Conservation (phyloP, 2,797 vertebrate species). For the Diceros bicornis region DNA sequence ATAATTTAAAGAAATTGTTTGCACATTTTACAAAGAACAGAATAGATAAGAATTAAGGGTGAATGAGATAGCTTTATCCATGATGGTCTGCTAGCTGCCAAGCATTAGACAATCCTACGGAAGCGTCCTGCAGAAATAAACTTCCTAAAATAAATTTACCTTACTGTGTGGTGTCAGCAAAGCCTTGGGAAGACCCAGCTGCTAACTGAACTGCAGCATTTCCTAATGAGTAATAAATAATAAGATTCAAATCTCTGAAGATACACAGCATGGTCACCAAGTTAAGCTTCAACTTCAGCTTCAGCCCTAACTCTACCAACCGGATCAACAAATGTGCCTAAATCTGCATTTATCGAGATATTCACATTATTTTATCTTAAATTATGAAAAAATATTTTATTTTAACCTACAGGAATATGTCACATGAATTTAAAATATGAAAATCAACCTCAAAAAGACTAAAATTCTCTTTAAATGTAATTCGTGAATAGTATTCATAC, state of each 20-base stretch:
- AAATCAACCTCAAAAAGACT: neutral
- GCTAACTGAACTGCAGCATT: neutral
- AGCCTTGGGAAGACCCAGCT: neutral
- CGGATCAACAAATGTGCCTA: neutral
- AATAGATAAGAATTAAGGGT: neutral
- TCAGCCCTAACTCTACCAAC: neutral
- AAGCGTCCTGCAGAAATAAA: neutral
- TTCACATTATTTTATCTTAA: neutral
- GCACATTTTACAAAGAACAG: neutral
- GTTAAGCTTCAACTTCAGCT: neutral
- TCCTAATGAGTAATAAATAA: neutral
- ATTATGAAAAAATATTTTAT: neutral
- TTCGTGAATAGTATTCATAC: neutral
- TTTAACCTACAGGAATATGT: too few relatives aligned
- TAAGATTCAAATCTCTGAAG: neutral
- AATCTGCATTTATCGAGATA: neutral
- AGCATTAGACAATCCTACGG: neutral
- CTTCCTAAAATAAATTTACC: neutral
- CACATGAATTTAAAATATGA: neutral
- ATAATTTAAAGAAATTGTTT: constrained; percentile 52
- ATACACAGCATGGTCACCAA: neutral
- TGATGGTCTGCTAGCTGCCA: neutral
- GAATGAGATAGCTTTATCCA: neutral
- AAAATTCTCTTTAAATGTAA: neutral
- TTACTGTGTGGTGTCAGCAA: fast-evolving